These are phyloP conservation scores for Augochlora pura DNA, from an alignment of 1,140 invertebrate genomes.

Conservation along the genomic window DNA sequence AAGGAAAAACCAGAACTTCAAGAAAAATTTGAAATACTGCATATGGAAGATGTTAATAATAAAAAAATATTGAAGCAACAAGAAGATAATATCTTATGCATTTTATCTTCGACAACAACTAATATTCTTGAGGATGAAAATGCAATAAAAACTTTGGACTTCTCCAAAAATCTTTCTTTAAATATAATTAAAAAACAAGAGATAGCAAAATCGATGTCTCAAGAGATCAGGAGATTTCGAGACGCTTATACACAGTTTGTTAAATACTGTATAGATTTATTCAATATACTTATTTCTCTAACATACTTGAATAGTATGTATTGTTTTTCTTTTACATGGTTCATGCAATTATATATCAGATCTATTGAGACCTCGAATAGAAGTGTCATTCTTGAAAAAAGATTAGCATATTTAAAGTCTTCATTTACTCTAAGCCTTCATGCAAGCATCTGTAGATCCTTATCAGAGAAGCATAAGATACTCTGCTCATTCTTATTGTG, in stretches of 20 bases:
- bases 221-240: slow-evolving; percentile 81
- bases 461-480: slow-evolving; percentile 87
- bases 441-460: slow-evolving; percentile 83
- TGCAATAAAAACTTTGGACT: slow-evolving; percentile 85
- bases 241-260: slow-evolving; percentile 84
- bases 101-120: slow-evolving; percentile 83
- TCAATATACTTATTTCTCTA: slow-evolving; percentile 84
- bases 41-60: slow-evolving; percentile 83
- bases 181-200: slow-evolving; percentile 83
- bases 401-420: slow-evolving; percentile 81
- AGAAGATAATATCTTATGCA: slow-evolving; percentile 86
- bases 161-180: slow-evolving; percentile 84
- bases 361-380: slow-evolving; percentile 84
- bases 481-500: slow-evolving; percentile 86
- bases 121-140: slow-evolving; percentile 89
- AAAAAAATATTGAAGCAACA: slow-evolving; percentile 84
- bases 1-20: slow-evolving; percentile 86
- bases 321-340: slow-evolving; percentile 85
- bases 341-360: slow-evolving; percentile 84
- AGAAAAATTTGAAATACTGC: slow-evolving; percentile 84
- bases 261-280: slow-evolving; percentile 84
- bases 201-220: slow-evolving; percentile 72
- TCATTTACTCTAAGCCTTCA: slow-evolving; percentile 85
- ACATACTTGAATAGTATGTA: slow-evolving; percentile 89
- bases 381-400: slow-evolving; percentile 80